phyloP scores from a whole-genome alignment of 2,113 vertebrate species.

The Agapornis roseicollis region DNA sequence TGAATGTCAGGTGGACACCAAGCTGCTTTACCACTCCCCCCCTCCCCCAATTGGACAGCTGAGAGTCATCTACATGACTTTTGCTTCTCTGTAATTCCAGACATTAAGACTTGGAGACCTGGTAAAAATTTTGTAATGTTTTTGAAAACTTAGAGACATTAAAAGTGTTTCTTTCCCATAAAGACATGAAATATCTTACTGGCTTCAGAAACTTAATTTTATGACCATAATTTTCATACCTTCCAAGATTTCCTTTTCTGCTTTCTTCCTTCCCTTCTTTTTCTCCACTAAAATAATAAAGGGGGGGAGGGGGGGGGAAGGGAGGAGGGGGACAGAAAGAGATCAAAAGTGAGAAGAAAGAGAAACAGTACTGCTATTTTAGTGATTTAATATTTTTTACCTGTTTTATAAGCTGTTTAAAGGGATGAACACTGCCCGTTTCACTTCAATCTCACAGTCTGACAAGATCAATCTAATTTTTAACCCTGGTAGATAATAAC shows the following conservation, averaged over 20 bases:
- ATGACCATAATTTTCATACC: neutral
- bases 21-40: neutral
- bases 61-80: neutral
- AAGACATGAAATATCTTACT: neutral
- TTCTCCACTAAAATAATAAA: neutral
- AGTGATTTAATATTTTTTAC: neutral
- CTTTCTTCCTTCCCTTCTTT: neutral
- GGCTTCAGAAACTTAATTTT: neutral
- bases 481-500: neutral
- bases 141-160: neutral
- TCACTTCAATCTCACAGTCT: neutral
- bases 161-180: neutral
- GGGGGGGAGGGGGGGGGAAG: too few species aligned
- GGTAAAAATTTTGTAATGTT: neutral
- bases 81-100: neutral
- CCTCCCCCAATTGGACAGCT: neutral
- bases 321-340: neutral
- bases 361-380: neutral
- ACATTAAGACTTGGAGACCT: neutral
- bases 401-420: neutral
- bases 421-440: neutral
- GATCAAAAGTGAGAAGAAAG: neutral
- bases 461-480: neutral
- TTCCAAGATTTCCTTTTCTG: neutral
- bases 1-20: neutral